Percentiles rank a stretch among this genome's conserved stretches.
These are phyloP conservation scores for Drosophila pallidifrons DNA, from an alignment of 1,140 invertebrate species.

Conservation along the genomic window DNA sequence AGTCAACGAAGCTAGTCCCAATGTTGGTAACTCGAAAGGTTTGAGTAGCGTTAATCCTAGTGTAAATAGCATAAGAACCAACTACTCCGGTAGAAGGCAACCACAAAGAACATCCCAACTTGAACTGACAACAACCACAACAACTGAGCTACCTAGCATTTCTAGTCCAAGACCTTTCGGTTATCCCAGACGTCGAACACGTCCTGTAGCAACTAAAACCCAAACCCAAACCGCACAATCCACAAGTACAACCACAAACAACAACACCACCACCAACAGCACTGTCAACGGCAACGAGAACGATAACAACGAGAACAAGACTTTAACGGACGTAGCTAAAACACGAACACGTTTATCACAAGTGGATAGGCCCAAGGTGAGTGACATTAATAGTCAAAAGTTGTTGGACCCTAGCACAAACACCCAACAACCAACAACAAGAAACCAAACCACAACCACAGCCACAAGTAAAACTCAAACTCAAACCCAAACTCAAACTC, in stretches of 20 bases:
- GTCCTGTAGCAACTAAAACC: conserved; percentile 60
- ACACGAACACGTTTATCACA: conserved; percentile 65
- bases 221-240: conserved; percentile 43
- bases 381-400: conserved; percentile 62
- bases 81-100: conserved; percentile 73
- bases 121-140: conserved; percentile 53
- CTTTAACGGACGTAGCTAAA: conserved; percentile 63
- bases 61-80: conserved; percentile 72
- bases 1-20: conserved; percentile 76
- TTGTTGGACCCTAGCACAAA: conserved; percentile 50
- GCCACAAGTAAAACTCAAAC: too few species aligned
- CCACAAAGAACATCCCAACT: conserved; percentile 58
- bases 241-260: background rate
- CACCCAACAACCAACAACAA: conserved; percentile 46
- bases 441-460: conserved; percentile 17
- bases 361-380: conserved; percentile 79
- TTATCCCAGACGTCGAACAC: conserved; percentile 84
- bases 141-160: conserved; percentile 70
- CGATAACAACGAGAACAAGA: conserved; percentile 36
- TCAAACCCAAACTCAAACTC: too few species aligned
- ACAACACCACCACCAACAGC: conserved; percentile 11
- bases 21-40: conserved; percentile 50
- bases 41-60: conserved; percentile 61
- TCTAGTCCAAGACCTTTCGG: conserved; percentile 87
- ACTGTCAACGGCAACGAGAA: conserved; percentile 46